Base-by-base conservation (phyloP, 2,113 vertebrate genomes). In the Dipodomys stephensi region DNA sequence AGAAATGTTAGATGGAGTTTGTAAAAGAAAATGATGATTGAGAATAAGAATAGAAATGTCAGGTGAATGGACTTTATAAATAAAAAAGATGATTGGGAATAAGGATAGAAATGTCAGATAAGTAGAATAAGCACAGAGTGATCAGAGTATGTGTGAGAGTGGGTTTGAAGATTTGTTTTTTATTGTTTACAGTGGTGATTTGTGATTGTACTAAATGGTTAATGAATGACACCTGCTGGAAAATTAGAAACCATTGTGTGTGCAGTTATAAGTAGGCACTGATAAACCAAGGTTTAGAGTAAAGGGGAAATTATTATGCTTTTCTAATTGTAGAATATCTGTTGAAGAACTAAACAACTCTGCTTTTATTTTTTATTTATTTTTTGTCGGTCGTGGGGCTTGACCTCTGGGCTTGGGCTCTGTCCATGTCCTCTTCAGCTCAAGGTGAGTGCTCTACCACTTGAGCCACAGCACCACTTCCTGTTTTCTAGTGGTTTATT, bases 131-230 rank as follows among this genome's bases (percentile, higher is more conserved):
- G 9, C 49, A 53, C 49, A 53, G 49, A 76, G 20, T 87, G 27
- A 88, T 76, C 27, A 53, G 20, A 88, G 20, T 92, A 57, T 72
- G 4, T 72, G 19, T 82, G 8, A 46, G 53, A 3, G 7, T 35
- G 32, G 7, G 27, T 39, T 78, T 57, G 18, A 44, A 20, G 25
- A 15, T 32, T 53, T 53, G 10, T 11, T 11, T 53, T 73, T 68
- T 30, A 44, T 69, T 65, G 16, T 90, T 96, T 77, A 4, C 44
- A 28, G 11, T 95, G 32, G 49, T 83, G 30, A 57, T 81, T 96
- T 73, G 84, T 60, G 7, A 10, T 93, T 77, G 69, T 91, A 35
- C 28, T 78, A 65, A 74, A 32, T 89, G 80, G 28, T 93, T 15
- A 83, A 27, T 82, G 71, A 68, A 25, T 72, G 57, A 53, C 57